Evolutionary conservation across 2,888 invertebrate species (phyloP).

Genomic region (Plagodis pulveraria): DNA sequence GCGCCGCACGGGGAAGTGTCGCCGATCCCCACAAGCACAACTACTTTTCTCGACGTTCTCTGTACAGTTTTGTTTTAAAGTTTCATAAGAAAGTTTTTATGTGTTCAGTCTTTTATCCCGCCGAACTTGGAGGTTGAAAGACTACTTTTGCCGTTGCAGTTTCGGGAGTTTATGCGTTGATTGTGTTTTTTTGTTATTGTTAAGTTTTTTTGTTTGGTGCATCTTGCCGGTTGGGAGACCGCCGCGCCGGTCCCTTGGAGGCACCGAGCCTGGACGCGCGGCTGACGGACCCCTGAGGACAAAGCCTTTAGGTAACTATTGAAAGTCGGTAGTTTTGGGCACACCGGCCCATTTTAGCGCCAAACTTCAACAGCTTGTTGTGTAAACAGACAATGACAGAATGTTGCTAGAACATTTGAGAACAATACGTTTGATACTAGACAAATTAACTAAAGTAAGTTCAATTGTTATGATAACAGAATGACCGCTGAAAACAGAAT

Average conservation of each 20-base stretch:
- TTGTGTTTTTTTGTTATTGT: slow-evolving; percentile 84
- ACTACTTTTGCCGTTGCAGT: slow-evolving; percentile 72
- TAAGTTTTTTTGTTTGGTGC: slow-evolving; percentile 84
- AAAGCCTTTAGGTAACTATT: slow-evolving; percentile 83
- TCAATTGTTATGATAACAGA: slow-evolving; percentile 18
- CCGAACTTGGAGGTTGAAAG: slow-evolving; percentile 68
- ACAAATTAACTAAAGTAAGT: slow-evolving; percentile 31
- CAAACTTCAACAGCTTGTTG: slow-evolving; percentile 52
- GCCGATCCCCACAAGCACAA: slow-evolving; percentile 70
- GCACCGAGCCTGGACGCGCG: slow-evolving; percentile 76
- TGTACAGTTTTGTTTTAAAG: slow-evolving; percentile 80
- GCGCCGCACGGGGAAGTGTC: slow-evolving; percentile 78
- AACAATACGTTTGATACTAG: slow-evolving; percentile 40
- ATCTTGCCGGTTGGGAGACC: slow-evolving; percentile 81
- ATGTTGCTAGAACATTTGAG: slow-evolving; percentile 40
- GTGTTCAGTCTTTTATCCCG: slow-evolving; percentile 70
- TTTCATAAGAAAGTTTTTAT: slow-evolving; percentile 76
- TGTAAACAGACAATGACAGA: slow-evolving; percentile 54
- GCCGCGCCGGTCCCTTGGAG: slow-evolving; percentile 74
- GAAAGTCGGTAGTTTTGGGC: slow-evolving; percentile 38
- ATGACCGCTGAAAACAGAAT: slow-evolving; percentile 13
- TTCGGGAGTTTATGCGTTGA: slow-evolving; percentile 75
- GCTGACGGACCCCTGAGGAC: slow-evolving; percentile 71
- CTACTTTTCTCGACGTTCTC: slow-evolving; percentile 84
- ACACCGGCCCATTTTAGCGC: slow-evolving; percentile 43